phyloP scores from a whole-genome alignment of 2,888 invertebrate species.

The Spilarctia lutea region DNA sequence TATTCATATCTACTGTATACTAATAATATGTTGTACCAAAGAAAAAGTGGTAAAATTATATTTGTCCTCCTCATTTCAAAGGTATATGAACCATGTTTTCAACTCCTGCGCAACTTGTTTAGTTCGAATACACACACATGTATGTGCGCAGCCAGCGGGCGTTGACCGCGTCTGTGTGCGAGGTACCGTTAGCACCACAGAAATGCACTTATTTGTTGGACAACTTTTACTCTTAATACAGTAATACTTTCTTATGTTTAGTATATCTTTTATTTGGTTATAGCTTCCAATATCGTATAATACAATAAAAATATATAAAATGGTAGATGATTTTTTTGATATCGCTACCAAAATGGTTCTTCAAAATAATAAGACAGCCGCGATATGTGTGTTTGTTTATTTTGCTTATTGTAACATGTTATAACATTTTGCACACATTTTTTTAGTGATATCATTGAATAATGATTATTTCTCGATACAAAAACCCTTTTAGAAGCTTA shows the following conservation, averaged over 20 bases:
- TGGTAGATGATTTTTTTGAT: neutral
- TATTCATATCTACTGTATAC: neutral
- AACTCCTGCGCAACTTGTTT: slow-evolving; percentile 65
- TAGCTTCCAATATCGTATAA: neutral
- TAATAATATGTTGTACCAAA: neutral
- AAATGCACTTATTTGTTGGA: slow-evolving; percentile 61
- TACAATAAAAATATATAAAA: neutral
- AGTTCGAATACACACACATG: slow-evolving; percentile 36
- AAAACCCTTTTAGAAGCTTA: neutral
- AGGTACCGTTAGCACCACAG: slow-evolving; percentile 77
- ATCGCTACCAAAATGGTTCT: neutral
- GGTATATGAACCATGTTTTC: slow-evolving; percentile 49
- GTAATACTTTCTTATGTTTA: slow-evolving; percentile 36
- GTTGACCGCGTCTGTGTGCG: slow-evolving; percentile 64
- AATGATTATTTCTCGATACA: neutral
- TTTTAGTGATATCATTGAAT: neutral
- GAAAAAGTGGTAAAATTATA: slow-evolving; percentile 8
- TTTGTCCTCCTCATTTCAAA: slow-evolving; percentile 21
- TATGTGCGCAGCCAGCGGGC: slow-evolving; percentile 44
- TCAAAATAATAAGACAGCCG: neutral
- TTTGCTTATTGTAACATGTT: neutral
- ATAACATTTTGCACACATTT: neutral
- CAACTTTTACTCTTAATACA: slow-evolving; percentile 57
- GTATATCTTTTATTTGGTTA: slow-evolving; percentile 6
- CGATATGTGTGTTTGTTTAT: neutral